Conservation (phyloP, 2,888 invertebrate species). For the Drosophila eohydei region DNA sequence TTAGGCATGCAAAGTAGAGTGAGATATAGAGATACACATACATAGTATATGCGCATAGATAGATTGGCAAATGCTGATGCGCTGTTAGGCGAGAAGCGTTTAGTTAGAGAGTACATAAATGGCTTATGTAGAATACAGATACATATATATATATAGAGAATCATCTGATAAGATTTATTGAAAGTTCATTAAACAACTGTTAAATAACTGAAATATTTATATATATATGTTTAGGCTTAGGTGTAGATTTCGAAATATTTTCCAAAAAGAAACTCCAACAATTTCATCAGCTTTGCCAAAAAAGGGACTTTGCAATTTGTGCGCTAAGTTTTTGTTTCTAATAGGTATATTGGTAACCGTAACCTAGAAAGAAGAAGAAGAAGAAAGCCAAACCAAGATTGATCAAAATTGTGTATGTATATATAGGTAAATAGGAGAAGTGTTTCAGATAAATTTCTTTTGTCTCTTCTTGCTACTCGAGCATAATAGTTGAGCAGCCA, state of each 20-base stretch:
- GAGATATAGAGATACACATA: slow-evolving; percentile 21
- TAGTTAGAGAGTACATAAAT: slow-evolving; percentile 30
- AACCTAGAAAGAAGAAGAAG: slow-evolving; percentile 67
- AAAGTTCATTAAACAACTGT: slow-evolving; percentile 29
- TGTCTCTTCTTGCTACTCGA: neutral
- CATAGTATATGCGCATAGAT: neutral
- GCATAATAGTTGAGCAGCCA: slow-evolving; percentile 28
- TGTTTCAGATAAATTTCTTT: slow-evolving; percentile 15
- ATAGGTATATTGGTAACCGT: slow-evolving; percentile 74
- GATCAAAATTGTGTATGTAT: slow-evolving; percentile 31
- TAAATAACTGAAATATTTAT: slow-evolving; percentile 8
- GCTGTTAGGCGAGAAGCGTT: slow-evolving; percentile 66
- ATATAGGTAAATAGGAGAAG: neutral
- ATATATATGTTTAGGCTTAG: neutral
- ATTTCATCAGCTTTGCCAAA: slow-evolving; percentile 55
- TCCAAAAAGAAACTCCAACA: slow-evolving; percentile 24
- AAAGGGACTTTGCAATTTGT: slow-evolving; percentile 41
- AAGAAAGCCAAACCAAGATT: slow-evolving; percentile 36
- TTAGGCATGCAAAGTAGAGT: slow-evolving; percentile 60
- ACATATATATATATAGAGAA: neutral
- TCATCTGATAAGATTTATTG: slow-evolving; percentile 37
- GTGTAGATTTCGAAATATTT: neutral
- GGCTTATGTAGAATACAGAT: slow-evolving; percentile 18
- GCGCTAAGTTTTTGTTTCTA: slow-evolving; percentile 39
- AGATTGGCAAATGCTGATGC: slow-evolving; percentile 13